Base-by-base conservation (phyloP, 2,888 invertebrate species). In the Andrena hattorfiana region DNA sequence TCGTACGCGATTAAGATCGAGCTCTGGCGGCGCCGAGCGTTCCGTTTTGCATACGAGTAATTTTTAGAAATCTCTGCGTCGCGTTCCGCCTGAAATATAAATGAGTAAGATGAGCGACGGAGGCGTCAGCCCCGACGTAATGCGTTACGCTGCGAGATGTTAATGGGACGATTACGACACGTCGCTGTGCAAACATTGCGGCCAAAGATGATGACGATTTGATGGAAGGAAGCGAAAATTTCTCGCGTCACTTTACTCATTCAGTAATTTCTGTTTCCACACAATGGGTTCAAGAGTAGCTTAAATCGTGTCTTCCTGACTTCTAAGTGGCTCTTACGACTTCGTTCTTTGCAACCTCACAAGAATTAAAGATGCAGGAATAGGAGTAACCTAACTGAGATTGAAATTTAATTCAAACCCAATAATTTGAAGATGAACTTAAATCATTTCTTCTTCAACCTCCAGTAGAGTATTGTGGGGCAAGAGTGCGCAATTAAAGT, bases 131-230 rank as follows among this genome's bases (percentile, higher is more conserved):
- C 16, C 20, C 51, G 54, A 32, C 54, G 32, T 62, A 62, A 63
- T 16, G 23, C 2, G 26, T n/a, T n/a, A n/a, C n/a, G n/a, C n/a
- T n/a, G 5, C 42, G 16, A 48, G 28, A 72, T 73, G 42, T 26
- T 63, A 76, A 76, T 54, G 30, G 26, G 71, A 62, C 60, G 54
- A 63, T 78, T 54, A 68, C 54, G 56, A 8, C 63, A 56, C 26
- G 68, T 42, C 13, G 48, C 5, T 8, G 26, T 10, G 54, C 51
- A 30, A 62, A 76, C 20, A 48, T 49, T 66, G 49, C 63, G 7
- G 23, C 48, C 20, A 16, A 28, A 5, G 28, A 26, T 16, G 23
- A 2, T 5, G 7, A 16, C 28, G 51, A 62, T 62, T 67, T 35
- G 23, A 1, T 10, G 64, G 64, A 64, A 26, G 23, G 28, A 42